phyloP scores from a whole-genome alignment of 1,140 invertebrate species.

The Spodoptera frugiperda region DNA sequence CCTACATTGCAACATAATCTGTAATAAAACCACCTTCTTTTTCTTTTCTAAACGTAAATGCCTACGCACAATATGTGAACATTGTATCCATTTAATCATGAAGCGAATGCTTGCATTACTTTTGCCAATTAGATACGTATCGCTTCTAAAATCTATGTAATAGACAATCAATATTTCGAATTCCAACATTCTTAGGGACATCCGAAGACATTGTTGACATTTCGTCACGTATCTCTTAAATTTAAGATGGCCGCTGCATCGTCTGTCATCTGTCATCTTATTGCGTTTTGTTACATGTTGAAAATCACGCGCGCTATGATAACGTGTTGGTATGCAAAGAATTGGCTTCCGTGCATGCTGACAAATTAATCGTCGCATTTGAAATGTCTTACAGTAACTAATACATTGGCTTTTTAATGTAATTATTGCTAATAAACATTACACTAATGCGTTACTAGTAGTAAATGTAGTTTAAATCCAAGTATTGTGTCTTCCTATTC shows the following conservation, averaged over 20 bases:
- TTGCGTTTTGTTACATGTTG: constrained; percentile 10
- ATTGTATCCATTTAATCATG: background rate
- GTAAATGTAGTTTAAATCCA: too few species aligned
- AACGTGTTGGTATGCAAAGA: constrained; percentile 29
- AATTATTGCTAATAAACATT: too few species aligned
- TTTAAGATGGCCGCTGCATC: constrained; percentile 15
- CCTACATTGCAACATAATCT: too few species aligned
- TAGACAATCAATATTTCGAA: constrained; percentile 15
- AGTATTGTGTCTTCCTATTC: too few species aligned
- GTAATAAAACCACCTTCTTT: too few species aligned
- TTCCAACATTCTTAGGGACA: constrained; percentile 3
- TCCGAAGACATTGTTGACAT: constrained; percentile 33
- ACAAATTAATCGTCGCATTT: constrained; percentile 33
- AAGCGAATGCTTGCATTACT: constrained; percentile 1
- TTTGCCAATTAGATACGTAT: constrained; percentile 32
- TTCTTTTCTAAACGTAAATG: too few species aligned
- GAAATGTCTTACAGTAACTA: background rate
- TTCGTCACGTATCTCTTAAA: constrained; percentile 27
- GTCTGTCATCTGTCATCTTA: background rate
- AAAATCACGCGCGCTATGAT: constrained; percentile 27
- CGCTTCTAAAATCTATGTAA: background rate
- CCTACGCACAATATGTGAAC: background rate
- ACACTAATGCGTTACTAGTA: too few species aligned
- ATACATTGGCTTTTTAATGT: background rate
- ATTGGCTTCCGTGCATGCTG: constrained; percentile 27